phyloP scores from a whole-genome alignment of 2,888 invertebrate genomes.

The Yponomeuta cagnagella region DNA sequence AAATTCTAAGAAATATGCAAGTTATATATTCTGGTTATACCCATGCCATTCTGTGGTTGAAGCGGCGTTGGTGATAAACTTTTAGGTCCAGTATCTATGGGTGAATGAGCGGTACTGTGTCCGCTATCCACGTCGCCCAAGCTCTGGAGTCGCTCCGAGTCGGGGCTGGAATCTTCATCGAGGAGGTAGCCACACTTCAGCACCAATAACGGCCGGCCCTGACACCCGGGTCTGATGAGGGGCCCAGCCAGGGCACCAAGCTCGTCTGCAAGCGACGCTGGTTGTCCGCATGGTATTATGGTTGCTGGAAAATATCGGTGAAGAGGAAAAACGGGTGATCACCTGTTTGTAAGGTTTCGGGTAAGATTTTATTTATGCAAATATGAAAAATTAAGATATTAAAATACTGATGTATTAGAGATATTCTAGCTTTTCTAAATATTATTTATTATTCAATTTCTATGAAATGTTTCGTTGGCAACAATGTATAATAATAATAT shows the following conservation, averaged over 20 bases:
- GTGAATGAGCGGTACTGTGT: constrained; percentile 93
- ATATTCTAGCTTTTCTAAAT: no score
- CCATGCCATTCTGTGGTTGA: constrained; percentile 62
- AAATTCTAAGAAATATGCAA: no score
- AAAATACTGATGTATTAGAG: no score
- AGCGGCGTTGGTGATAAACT: constrained; percentile 86
- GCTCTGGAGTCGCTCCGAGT: constrained; percentile 87
- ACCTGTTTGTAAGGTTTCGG: no score
- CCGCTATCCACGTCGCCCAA: constrained; percentile 89
- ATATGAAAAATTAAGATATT: no score
- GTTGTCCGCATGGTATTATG: constrained; percentile 77
- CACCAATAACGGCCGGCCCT: constrained; percentile 77
- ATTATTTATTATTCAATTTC: no score
- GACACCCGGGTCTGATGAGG: constrained; percentile 53
- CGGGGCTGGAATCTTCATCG: constrained; percentile 90
- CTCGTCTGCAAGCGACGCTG: constrained; percentile 82
- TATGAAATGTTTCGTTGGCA: no score
- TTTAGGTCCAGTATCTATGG: constrained; percentile 87
- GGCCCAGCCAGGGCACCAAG: constrained; percentile 68
- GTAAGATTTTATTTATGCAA: no score
- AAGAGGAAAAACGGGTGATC: no score
- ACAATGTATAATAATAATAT: no score
- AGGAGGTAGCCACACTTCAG: constrained; percentile 84
- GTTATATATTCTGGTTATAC: not conserved
- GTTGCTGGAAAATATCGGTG: constrained; percentile 68